Evolutionary conservation across 2,113 vertebrate genomes (phyloP), one percentile per base, ranked within the genome.

Genomic region (Carlito syrichta): DNA sequence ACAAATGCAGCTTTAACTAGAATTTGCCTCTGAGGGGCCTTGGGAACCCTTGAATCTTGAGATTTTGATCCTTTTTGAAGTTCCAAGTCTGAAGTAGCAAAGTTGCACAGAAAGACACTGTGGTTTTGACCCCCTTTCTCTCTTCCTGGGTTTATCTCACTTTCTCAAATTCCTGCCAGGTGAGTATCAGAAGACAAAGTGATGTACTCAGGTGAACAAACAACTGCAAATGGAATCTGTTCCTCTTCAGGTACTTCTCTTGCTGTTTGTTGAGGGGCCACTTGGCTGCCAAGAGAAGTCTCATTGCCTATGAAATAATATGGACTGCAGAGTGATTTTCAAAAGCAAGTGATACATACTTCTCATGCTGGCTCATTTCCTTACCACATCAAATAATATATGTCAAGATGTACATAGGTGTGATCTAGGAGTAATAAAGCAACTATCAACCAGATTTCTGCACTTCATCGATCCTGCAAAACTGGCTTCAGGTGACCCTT

Each of bases 1-100:
- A 96, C 95, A 96, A 96, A 95, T 97, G 89, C 78, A 95, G 93
- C 74, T 84, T 83, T 95, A 91, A 96, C 74, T 71, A 97, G 96
- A 52, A 78, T 97, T 91, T 95, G 96, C 96, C 89, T 95, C 50
- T 23, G 81, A 96, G 93, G 86, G 91, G 68, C 89, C 93, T 93
- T 74, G n/a, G 86, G 82, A 96, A 27, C 83, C 86, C 91, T 54
- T 83, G 43, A 93, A 73, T 89, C 86, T 76, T 92, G 69, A 95
- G 35, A 92, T 89, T 73, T 76, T 91, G 60, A 82, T 94, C 20
- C 30, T 58, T 93, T 90, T 43, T 58, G 38, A 95, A 96, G 63
- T 20, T 89, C 40, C 35, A 32, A 48, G 32, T 89, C 50, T 89
- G 12, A 50, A 73, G 32, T n/a, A 76, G 71, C n/a, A 92, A 94